These are phyloP conservation scores for Eciton burchellii DNA, from an alignment of 1,140 invertebrate species.

Conservation along the genomic window DNA sequence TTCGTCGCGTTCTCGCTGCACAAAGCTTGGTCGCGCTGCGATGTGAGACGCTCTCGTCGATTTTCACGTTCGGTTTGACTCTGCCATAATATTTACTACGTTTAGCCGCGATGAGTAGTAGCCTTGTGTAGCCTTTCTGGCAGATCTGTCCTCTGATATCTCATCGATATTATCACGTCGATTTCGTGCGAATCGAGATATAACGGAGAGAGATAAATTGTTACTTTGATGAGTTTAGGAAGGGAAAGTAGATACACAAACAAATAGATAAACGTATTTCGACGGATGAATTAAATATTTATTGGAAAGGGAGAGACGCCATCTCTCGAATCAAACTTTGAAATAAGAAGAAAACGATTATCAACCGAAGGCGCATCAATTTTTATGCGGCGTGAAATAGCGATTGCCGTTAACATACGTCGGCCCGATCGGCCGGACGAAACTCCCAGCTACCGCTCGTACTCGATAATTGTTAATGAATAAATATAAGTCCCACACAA, in stretches of 20 bases:
- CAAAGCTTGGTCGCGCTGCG: slow-evolving; percentile 50
- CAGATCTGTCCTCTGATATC: not conserved
- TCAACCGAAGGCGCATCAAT: slow-evolving; percentile 28
- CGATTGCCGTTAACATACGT: slow-evolving; percentile 49
- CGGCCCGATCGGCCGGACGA: slow-evolving; percentile 65
- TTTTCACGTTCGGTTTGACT: slow-evolving; percentile 51
- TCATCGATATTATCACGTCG: not conserved
- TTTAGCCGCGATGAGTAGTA: not conserved
- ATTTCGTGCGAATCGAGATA: slow-evolving; percentile 1
- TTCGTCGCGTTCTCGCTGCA: slow-evolving; percentile 43
- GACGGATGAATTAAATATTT: no score
- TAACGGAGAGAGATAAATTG: not conserved
- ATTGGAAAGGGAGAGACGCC: not conserved
- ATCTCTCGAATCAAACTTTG: not conserved
- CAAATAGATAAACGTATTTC: not conserved
- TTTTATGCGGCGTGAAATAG: slow-evolving; percentile 47
- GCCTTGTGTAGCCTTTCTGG: not conserved
- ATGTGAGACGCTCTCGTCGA: slow-evolving; percentile 63
- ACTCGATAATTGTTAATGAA: slow-evolving; percentile 79
- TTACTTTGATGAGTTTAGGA: no score
- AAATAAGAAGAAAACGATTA: not conserved
- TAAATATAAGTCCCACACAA: slow-evolving; percentile 78
- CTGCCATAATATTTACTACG: not conserved
- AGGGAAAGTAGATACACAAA: no score
- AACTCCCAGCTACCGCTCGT: slow-evolving; percentile 59